phyloP scores from a whole-genome alignment of 30 jellyfish, hydroid and myxozoan species.

The Aurelia sp. region DNA sequence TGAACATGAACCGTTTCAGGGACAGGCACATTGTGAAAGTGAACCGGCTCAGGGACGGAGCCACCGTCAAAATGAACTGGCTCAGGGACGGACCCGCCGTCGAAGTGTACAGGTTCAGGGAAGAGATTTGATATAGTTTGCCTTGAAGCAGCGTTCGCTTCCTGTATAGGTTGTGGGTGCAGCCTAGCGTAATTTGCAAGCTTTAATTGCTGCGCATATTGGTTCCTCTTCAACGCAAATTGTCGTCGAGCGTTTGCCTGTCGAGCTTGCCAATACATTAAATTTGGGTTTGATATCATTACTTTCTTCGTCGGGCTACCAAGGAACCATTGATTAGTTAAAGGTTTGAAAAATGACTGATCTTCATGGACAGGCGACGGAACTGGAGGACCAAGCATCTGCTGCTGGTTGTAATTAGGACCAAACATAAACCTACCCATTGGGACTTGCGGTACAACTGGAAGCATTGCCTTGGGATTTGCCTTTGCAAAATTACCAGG shows the following conservation, averaged over 20 bases:
- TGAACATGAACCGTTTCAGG: not conserved
- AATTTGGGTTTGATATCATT: constrained; percentile 2
- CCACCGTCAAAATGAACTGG: too few species aligned
- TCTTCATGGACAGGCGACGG: constrained; percentile 37
- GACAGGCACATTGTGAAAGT: too few species aligned
- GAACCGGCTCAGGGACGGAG: too few species aligned
- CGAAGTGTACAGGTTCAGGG: not conserved
- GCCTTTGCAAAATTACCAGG: too few species aligned
- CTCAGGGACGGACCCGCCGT: too few species aligned
- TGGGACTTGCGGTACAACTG: too few species aligned
- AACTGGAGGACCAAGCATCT: not conserved
- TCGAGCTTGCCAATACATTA: not conserved
- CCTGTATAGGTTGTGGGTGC: not conserved
- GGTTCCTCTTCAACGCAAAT: not conserved
- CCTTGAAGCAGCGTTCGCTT: constrained; percentile 12
- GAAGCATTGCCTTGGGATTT: too few species aligned
- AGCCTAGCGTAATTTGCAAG: not conserved
- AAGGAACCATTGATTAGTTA: constrained; percentile 4
- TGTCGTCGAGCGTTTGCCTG: not conserved
- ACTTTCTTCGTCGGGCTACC: constrained; percentile 40
- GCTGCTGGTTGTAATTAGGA: too few species aligned
- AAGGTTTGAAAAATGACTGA: not conserved
- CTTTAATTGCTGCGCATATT: not conserved
- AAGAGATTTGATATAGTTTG: constrained; percentile 11
- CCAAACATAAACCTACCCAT: too few species aligned